Evolutionary conservation across 23 tunicate species (phyloP).

Genomic region (Halocynthia aurantium): DNA sequence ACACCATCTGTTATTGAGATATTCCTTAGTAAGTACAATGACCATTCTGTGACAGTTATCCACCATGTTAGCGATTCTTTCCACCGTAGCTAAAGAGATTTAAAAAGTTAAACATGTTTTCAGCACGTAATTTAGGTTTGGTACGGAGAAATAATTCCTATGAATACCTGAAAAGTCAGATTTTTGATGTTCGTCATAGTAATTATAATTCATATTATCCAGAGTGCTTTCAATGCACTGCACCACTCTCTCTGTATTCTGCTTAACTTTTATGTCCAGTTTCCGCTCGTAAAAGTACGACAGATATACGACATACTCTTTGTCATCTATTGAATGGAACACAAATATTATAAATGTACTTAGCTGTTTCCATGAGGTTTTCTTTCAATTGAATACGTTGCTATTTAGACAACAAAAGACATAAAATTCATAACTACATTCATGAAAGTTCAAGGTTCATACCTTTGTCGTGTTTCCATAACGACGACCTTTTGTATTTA

Average conservation of each 20-base stretch:
- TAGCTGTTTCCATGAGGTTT: too few relatives aligned
- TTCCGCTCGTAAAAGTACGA: slow-evolving; percentile 4
- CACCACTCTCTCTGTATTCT: slow-evolving; percentile 1
- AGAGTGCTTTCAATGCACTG: not conserved
- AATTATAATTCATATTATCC: not conserved
- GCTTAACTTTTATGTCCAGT: not conserved
- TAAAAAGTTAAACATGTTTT: too few relatives aligned
- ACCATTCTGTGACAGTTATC: slow-evolving; percentile 78
- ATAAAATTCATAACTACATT: not conserved
- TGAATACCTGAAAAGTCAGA: not conserved
- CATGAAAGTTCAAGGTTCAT: too few relatives aligned
- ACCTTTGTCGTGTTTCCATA: slow-evolving; percentile 15
- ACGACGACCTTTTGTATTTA: slow-evolving; percentile 7
- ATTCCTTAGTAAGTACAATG: slow-evolving; percentile 51
- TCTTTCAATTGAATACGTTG: not conserved
- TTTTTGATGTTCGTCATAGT: slow-evolving; percentile 9
- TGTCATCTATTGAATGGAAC: slow-evolving; percentile 1
- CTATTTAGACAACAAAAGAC: not conserved
- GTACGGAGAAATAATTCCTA: not conserved
- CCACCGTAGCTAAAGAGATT: slow-evolving; percentile 37
- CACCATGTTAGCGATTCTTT: slow-evolving; percentile 33
- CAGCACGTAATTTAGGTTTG: not conserved
- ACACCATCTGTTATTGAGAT: slow-evolving; percentile 52
- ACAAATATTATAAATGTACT: too few relatives aligned
- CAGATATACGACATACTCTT: slow-evolving; percentile 7